Evolutionary conservation across 2,113 vertebrate species (phyloP).

Genomic region (Siniperca chuatsi): DNA sequence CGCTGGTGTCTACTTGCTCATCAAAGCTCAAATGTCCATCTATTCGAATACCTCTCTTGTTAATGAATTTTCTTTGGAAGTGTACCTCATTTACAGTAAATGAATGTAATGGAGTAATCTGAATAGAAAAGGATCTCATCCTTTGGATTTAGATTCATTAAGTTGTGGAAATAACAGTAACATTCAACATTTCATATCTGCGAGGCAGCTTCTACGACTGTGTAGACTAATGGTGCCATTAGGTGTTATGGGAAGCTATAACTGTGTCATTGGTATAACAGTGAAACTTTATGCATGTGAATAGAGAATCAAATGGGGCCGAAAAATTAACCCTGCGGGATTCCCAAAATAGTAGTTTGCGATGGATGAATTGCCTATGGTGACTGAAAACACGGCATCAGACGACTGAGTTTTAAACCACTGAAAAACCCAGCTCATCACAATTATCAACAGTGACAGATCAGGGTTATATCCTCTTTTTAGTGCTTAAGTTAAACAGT

Average conservation of each 20-base stretch:
- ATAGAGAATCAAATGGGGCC: slow-evolving; percentile 50
- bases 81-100: background rate
- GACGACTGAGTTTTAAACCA: slow-evolving; percentile 24
- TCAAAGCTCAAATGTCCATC: slow-evolving; percentile 2
- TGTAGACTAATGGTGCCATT: slow-evolving; percentile 52
- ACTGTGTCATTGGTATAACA: slow-evolving; percentile 46
- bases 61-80: background rate
- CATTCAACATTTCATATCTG: slow-evolving; percentile 42
- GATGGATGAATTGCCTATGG: background rate
- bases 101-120: background rate
- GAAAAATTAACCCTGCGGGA: slow-evolving; percentile 53
- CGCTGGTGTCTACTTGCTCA: background rate
- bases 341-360: slow-evolving; percentile 35
- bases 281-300: slow-evolving; percentile 56
- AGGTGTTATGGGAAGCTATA: slow-evolving; percentile 52
- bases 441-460: slow-evolving; percentile 39
- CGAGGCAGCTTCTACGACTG: slow-evolving; percentile 34
- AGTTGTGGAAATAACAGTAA: slow-evolving; percentile 17
- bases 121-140: background rate
- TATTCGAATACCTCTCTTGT: background rate
- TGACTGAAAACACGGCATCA: slow-evolving; percentile 12
- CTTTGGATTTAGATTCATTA: slow-evolving; percentile 29
- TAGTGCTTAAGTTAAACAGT: slow-evolving; percentile 26
- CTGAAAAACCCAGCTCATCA: slow-evolving; percentile 34
- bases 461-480: slow-evolving; percentile 33